phyloP scores from a whole-genome alignment of 2,113 vertebrate species.

The Mesocricetus auratus region DNA sequence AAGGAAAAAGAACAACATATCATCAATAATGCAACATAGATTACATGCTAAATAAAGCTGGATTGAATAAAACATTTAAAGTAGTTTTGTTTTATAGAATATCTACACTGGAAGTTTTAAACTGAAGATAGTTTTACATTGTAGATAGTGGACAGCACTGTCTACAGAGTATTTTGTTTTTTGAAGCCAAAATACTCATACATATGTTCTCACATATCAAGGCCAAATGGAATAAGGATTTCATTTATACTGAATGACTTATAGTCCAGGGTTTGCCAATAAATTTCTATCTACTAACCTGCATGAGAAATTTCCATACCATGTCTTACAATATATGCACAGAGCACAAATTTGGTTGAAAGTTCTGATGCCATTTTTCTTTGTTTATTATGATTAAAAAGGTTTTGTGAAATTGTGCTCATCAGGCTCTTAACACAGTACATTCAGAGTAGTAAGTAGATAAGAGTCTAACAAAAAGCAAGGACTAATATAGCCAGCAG shows the following conservation, averaged over 20 bases:
- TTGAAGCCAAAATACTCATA: not conserved
- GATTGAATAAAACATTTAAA: constrained; percentile 9
- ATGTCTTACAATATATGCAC: not conserved
- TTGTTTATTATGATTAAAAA: not conserved
- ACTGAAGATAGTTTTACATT: too few relatives aligned
- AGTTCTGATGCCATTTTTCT: not conserved
- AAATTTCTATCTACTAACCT: not conserved
- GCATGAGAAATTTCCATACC: not conserved
- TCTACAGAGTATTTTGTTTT: not conserved
- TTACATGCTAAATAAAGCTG: not conserved
- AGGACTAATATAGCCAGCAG: not conserved
- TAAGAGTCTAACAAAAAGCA: not conserved
- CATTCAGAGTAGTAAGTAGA: not conserved
- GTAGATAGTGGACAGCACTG: not conserved
- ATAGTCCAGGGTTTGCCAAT: not conserved
- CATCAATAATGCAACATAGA: not conserved
- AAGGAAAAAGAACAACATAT: not conserved
- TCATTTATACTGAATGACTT: not conserved
- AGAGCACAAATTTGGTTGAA: not conserved
- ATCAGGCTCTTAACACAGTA: not conserved
- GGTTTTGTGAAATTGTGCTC: not conserved
- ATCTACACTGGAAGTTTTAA: not conserved
- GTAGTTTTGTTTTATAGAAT: not conserved
- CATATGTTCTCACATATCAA: not conserved
- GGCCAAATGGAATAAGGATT: not conserved